Evolutionary conservation across 2,797 vertebrate genomes (phyloP).

Genomic region (Acanthopagrus latus): DNA sequence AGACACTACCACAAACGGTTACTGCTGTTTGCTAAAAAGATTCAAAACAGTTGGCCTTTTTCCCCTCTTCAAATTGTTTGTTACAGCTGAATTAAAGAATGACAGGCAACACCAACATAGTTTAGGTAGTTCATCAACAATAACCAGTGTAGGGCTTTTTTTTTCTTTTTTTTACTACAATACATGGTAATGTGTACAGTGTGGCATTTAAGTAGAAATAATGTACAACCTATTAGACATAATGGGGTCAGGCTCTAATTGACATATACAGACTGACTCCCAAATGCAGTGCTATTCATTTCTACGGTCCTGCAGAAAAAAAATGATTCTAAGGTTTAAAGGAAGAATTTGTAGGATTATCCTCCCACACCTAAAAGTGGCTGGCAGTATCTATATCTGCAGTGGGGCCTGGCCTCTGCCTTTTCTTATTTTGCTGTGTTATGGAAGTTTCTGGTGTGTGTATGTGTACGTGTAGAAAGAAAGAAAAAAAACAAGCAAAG

Average conservation of each 20-base stretch:
- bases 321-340: not conserved
- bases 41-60: not conserved
- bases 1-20: not conserved
- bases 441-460: too few species aligned
- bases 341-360: too few species aligned
- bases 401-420: too few species aligned
- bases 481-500: too few species aligned
- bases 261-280: not conserved
- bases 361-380: too few species aligned
- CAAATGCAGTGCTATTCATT: not conserved
- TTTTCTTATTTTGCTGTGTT: too few species aligned
- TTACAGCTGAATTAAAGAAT: not conserved
- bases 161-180: not conserved
- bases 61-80: not conserved
- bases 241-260: not conserved
- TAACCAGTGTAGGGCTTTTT: not conserved
- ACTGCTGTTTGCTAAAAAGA: constrained; percentile 9
- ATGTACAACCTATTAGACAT: not conserved
- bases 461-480: too few species aligned
- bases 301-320: not conserved
- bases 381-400: too few species aligned
- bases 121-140: not conserved
- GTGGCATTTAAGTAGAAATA: not conserved
- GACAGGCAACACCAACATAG: not conserved
- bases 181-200: too few species aligned